A percentile compares a stretch with the other conserved stretches of the same genome.
Conservation (phyloP, 2,113 vertebrate genomes). For the Xiphophorus couchianus region DNA sequence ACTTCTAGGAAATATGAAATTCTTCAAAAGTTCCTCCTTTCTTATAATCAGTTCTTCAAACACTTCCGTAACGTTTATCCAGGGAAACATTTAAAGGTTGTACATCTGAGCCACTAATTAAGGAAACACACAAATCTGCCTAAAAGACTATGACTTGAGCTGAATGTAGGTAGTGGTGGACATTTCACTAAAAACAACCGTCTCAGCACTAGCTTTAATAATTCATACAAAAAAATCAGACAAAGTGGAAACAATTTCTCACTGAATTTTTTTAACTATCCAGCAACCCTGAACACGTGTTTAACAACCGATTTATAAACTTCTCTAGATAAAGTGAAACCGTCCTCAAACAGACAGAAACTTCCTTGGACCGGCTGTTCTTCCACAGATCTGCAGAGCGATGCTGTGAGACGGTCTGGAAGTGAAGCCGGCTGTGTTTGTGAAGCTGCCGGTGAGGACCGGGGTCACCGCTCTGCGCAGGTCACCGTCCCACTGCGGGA, state of each 20-base stretch:
- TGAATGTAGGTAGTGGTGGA: too few species aligned
- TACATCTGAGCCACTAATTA: too few species aligned
- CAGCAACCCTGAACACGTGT: not conserved
- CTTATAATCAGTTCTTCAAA: not conserved
- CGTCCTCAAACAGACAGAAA: not conserved
- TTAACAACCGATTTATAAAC: not conserved
- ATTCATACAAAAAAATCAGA: too few species aligned
- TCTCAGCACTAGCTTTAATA: too few species aligned
- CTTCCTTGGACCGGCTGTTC: conserved; percentile 24
- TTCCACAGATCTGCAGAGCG: conserved; percentile 2
- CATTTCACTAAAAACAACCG: too few species aligned
- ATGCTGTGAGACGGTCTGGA: not conserved
- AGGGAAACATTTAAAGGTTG: too few species aligned
- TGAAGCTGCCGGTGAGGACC: conserved; percentile 25
- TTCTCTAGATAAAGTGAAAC: not conserved
- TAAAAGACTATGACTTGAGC: too few species aligned
- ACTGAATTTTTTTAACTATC: too few species aligned
- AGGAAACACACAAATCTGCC: too few species aligned
- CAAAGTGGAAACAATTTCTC: too few species aligned
- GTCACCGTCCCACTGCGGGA: conserved; percentile 37
- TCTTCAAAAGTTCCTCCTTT: not conserved
- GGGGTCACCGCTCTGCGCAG: not conserved
- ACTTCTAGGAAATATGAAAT: not conserved
- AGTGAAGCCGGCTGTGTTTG: conserved; percentile 32
- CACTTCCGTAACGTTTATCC: not conserved